Evolutionary conservation across 37 sponge, comb jelly and placozoan species (phyloP), one percentile per base, ranked within the genome.

Genomic region (Agelas oroides): DNA sequence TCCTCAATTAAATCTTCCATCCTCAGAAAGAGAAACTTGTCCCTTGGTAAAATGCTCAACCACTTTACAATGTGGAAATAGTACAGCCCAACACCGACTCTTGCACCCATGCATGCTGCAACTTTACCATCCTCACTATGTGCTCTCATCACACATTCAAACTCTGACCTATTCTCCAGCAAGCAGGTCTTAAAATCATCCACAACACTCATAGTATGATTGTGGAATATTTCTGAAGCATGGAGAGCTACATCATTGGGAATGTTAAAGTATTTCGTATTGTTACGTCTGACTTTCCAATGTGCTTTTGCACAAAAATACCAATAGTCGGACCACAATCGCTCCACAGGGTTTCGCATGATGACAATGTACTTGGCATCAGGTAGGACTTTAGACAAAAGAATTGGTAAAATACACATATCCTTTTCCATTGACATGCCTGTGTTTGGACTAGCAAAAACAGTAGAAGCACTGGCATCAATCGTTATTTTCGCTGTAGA

Each of bases 261-360:
- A 32, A 83, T 37, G 0, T 23, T 30, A 18, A 34, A 30, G 12
- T 16, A 25, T 17, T 12, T 46, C 3, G 3, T 46, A 8, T 46
- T 3, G 46, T 36, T 52, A 74, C 63, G 23, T 20, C 60, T 56
- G 39, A 27, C 60, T 54, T 41, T 71, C 75, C 75, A 73, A 20
- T 46, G 34, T 16, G 31, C 25, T 15, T 68, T 61, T 0, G 83
- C 65, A 36, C 77, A 72, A 62, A 84, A 89, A 66, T 84, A 89
- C 72, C 75, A 63, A 63, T 39, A 89, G 77, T 84, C 90, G 21
- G 90, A 89, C 65, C 65, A 89, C 34, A 84, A 57, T 73, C 90
- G 59, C 0, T 84, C 71, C 8, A 78, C 64, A 13, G 90, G 90
- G 70, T 89, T 62, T 23, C 90, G 70, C 65, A 89, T 46, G 15